Conservation (phyloP, 2,797 vertebrate genomes). For the Tympanoctomys barrerae region DNA sequence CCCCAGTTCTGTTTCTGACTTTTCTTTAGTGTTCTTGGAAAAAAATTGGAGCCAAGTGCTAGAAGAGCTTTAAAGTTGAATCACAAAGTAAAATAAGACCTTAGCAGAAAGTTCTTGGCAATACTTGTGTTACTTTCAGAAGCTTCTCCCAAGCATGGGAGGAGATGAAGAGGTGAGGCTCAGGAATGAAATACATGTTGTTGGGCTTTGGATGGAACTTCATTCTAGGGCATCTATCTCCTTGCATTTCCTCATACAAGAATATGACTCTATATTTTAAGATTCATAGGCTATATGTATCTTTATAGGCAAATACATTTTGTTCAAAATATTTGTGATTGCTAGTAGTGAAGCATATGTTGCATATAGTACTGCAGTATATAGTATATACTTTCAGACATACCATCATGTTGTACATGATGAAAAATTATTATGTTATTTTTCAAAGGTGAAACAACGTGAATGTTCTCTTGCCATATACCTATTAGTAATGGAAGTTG, state of each 20-base stretch:
- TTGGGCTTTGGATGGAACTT: neutral
- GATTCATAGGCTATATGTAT: neutral
- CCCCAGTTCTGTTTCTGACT: no score
- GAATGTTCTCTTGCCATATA: neutral
- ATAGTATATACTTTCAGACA: neutral
- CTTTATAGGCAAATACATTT: neutral
- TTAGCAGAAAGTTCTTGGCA: neutral
- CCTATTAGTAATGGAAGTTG: neutral
- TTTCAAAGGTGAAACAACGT: neutral
- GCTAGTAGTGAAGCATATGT: neutral
- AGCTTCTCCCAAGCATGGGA: neutral
- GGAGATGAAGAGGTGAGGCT: neutral
- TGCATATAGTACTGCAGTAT: neutral
- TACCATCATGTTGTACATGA: neutral
- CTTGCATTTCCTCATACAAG: neutral
- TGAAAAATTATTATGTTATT: neutral
- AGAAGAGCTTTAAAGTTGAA: neutral
- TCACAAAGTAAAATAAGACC: neutral
- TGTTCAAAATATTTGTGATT: neutral
- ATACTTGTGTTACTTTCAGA: neutral
- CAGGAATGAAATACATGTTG: neutral
- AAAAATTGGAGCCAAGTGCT: neutral
- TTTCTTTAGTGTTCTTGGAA: no score
- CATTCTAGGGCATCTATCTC: neutral
- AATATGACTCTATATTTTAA: neutral